Evolutionary conservation across 1,140 invertebrate species (phyloP), one percentile per base, ranked within the genome.

Genomic region (Spodoptera litura): DNA sequence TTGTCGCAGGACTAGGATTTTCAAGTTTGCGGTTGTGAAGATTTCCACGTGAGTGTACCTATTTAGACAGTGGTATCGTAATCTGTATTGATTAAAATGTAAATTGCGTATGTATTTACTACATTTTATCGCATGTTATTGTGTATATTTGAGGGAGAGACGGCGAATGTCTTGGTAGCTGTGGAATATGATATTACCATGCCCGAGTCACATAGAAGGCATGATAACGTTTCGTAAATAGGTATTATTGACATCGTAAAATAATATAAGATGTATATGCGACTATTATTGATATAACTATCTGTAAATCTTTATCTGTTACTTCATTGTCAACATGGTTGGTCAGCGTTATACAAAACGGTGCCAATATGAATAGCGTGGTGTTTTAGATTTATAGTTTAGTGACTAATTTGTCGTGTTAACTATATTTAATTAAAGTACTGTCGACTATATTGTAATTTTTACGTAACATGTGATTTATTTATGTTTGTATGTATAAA

Each of bases 101-200:
- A 76, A 79, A 81, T 85, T 82, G 66, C 72, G 80, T 59, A 61
- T 80, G 73, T 81, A 87, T 88, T 82, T 83, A 64, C 84, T 49
- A 35, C 66, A 25, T 62, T 27, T 84, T 56, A 84, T 76, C 68
- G 71, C 83, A 83, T 78, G 78, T 90, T 90, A 85, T 87, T 85
- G 81, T 81, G 85, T 86, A 89, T 91, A 95, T 87, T 94, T 90
- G 87, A 94, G 93, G 94, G 94, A 95, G 94, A 95, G 94, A 95
- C 94, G 89, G 82, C 81, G 88, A 87, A 77, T 85, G 79, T 88
- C 85, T 89, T 82, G 80, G 83, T 88, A 83, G 83, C 83, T 90
- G 89, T 84, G 38, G 75, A 80, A 89, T 81, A 78, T 84, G 82
- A 55, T 84, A 80, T 81, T 83, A 87, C 81, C 87, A 91, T 93